phyloP scores from a whole-genome alignment of 2,797 vertebrate genomes.

The Spheniscus humboldti region DNA sequence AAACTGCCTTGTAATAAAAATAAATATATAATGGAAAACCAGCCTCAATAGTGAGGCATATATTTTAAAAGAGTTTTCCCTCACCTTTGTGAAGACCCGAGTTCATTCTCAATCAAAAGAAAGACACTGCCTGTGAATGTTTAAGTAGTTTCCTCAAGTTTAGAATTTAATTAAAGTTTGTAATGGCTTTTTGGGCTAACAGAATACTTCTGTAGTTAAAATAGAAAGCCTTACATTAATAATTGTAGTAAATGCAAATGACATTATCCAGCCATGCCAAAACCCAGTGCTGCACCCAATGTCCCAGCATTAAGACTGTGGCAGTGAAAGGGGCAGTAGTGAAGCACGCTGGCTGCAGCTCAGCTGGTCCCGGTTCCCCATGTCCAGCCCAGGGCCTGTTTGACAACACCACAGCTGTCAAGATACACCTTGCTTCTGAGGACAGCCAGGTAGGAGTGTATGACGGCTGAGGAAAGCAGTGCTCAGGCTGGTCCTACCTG shows the following conservation, averaged over 20 bases:
- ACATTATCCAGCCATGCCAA: neutral
- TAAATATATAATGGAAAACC: neutral
- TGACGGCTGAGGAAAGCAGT: neutral
- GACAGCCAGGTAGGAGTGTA: rapidly evolving
- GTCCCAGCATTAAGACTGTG: neutral
- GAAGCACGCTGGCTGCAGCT: neutral
- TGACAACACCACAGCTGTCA: rapidly evolving
- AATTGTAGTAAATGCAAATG: neutral
- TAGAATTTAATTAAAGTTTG: neutral
- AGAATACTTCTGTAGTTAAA: neutral
- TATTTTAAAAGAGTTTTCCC: neutral
- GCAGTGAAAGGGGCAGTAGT: neutral
- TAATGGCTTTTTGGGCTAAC: neutral
- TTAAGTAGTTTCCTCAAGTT: neutral
- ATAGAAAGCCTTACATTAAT: neutral
- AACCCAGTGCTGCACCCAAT: rapidly evolving
- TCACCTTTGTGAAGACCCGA: neutral
- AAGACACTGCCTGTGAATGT: neutral
- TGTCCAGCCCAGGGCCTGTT: neutral
- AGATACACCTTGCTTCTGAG: neutral
- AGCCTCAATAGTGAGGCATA: neutral
- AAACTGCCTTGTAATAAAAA: neutral
- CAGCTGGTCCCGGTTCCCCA: rapidly evolving
- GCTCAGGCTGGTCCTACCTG: neutral
- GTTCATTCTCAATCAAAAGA: neutral